Evolutionary conservation across 2,113 vertebrate genomes (phyloP), one percentile per base, ranked within the genome.

Genomic region (Turdus rufiventris): DNA sequence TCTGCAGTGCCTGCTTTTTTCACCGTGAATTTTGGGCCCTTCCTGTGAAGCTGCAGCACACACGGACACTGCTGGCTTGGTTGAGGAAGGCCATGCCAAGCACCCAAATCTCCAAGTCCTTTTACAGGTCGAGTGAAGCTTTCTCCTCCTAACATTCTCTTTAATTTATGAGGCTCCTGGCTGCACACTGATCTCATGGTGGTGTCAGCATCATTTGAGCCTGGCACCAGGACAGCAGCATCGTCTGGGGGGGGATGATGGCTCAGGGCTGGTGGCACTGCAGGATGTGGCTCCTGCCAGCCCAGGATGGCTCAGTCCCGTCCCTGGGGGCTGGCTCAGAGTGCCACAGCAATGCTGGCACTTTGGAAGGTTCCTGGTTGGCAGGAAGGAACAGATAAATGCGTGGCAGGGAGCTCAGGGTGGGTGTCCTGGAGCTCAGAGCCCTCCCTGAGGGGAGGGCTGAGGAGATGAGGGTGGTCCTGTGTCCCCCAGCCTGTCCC

Each of bases 51-150:
- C 47, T 66, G 70, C 7, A 6, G 10, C 3, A 0, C 20, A 1
- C 6, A 7, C 36, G 17, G 12, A 3, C 5, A 0, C 45, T 24
- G 2, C 19, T 9, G 3, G 3, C 13, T 31, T 56, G 76, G 54
- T 42, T 34, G 29, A 48, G n/a, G 47, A 31, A 51, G 36, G 75
- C 0, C 0, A 12, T 18, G 58, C 14, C 33, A 15, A 8, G 38
- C 4, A 42, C 24, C 34, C 26, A 18, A 28, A 34, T n/a, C 21
- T 75, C 70, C 20, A 16, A 15, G 36, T 53, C 58, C 24, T 8
- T 70, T 53, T 38, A 9, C 28, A 43, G 56, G 4, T 50, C 28
- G 70, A 11, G 7, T 7, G 12, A 56, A 18, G 25, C 19, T 68
- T 51, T 16, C 57, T 71, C 54, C 63, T 79, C 16, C 3, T 34